Conservation (phyloP, 2,113 vertebrate genomes). For the Scopus umbretta region DNA sequence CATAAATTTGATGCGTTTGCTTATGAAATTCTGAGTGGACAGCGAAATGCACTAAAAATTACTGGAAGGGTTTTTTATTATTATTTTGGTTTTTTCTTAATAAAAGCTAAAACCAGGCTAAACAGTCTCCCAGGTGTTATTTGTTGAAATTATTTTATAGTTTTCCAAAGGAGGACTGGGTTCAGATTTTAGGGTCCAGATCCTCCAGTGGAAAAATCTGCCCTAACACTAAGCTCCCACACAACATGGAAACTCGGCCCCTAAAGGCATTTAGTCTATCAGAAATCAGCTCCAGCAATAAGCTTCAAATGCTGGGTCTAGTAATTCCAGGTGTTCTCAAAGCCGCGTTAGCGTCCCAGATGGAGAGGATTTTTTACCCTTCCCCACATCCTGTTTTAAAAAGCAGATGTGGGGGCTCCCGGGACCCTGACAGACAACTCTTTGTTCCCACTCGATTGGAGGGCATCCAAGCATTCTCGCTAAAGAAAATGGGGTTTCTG, state of each 20-base stretch:
- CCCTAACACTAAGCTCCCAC: not conserved
- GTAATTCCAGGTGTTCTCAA: constrained; percentile 37
- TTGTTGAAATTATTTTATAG: not conserved
- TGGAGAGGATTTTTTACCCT: constrained; percentile 19
- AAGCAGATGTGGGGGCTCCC: constrained; percentile 40
- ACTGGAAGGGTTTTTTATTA: not conserved
- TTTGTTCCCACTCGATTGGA: constrained; percentile 32
- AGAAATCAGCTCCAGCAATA: not conserved
- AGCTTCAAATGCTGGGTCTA: not conserved
- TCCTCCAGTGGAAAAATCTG: not conserved
- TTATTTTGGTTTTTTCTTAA: not conserved
- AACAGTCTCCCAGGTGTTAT: not conserved
- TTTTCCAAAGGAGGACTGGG: not conserved
- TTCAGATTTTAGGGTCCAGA: not conserved
- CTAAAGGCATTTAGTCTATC: not conserved
- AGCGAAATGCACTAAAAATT: not conserved
- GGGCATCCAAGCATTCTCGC: not conserved
- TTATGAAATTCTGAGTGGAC: not conserved
- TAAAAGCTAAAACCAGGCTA: not conserved
- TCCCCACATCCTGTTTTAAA: constrained; percentile 37
- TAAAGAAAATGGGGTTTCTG: not conserved
- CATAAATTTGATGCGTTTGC: not conserved
- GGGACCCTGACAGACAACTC: constrained; percentile 24
- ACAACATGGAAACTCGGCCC: not conserved
- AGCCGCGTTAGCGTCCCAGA: not conserved